Conservation (phyloP, 2,797 vertebrate species). For the Tokudaia tokunoshimensis region DNA sequence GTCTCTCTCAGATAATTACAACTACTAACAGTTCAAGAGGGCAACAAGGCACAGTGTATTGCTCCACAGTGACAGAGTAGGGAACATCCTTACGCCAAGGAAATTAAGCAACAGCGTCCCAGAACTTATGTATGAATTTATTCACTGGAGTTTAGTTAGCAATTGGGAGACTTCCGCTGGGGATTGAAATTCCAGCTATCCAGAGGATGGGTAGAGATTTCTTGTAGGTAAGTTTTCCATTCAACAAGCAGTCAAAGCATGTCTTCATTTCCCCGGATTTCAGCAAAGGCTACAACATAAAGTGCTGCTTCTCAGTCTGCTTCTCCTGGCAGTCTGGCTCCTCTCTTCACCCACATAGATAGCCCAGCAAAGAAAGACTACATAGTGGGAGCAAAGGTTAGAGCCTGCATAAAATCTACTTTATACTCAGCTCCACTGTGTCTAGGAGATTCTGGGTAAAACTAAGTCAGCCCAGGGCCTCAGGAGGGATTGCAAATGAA, state of each 20-base stretch:
- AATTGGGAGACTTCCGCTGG: not conserved
- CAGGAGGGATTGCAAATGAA: not conserved
- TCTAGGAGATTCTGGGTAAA: constrained; percentile 5
- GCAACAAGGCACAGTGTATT: not conserved
- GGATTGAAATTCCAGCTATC: not conserved
- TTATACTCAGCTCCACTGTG: not conserved
- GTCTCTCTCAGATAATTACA: not conserved
- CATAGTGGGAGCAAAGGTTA: not conserved
- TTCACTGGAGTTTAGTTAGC: not conserved
- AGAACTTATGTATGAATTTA: not conserved
- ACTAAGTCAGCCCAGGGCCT: not conserved
- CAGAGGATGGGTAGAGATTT: not conserved
- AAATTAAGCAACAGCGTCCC: not conserved
- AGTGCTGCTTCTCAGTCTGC: not conserved
- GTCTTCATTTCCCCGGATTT: not conserved
- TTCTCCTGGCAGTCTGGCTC: not conserved
- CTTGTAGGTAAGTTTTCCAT: not conserved
- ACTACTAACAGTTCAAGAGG: not conserved
- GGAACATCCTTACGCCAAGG: not conserved
- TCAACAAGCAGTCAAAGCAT: not conserved
- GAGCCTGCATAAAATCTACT: not conserved
- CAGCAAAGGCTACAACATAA: not conserved
- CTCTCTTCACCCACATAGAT: not conserved
- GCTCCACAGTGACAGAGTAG: not conserved
- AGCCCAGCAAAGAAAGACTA: not conserved